phyloP scores from a whole-genome alignment of 2,888 invertebrate species.

The Dioctria linearis region DNA sequence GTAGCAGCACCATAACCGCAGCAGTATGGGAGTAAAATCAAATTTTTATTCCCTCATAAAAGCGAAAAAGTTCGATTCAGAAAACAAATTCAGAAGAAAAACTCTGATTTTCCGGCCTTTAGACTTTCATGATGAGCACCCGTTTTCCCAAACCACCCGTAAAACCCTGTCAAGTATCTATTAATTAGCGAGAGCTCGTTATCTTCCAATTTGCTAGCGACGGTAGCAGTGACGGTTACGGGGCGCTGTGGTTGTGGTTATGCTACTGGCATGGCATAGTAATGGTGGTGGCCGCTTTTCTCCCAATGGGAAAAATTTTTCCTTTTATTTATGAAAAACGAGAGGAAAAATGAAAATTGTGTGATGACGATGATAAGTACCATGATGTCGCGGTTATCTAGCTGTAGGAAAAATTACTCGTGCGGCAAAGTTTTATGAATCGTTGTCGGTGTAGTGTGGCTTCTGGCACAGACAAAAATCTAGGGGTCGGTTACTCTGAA shows the following conservation, averaged over 20 bases:
- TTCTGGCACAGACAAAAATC: constrained; percentile 5
- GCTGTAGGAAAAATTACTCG: constrained; percentile 48
- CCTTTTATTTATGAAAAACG: constrained; percentile 18
- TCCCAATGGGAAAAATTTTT: constrained; percentile 27
- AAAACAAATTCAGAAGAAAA: constrained; percentile 60
- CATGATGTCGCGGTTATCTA: constrained; percentile 45
- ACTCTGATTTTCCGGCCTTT: constrained; percentile 60
- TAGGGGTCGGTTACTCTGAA: constrained; percentile 4
- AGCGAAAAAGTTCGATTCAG: constrained; percentile 56
- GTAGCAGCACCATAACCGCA: constrained; percentile 9
- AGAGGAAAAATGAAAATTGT: constrained; percentile 37
- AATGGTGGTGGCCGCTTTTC: constrained; percentile 18
- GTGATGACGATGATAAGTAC: constrained; percentile 4
- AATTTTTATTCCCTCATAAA: constrained; percentile 3
- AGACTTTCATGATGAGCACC: constrained; percentile 55
- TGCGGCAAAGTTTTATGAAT: constrained; percentile 50
- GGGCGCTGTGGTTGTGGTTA: background rate
- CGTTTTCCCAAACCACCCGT: constrained; percentile 13
- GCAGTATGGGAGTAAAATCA: constrained; percentile 30
- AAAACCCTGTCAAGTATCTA: constrained; percentile 46
- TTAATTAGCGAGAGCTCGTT: constrained; percentile 58
- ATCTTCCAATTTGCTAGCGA: constrained; percentile 54
- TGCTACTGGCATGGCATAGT: background rate
- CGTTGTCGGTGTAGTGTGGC: background rate
- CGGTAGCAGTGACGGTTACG: constrained; percentile 37